Conservation (phyloP, 2,888 invertebrate genomes). For the Anticlea derivata region DNA sequence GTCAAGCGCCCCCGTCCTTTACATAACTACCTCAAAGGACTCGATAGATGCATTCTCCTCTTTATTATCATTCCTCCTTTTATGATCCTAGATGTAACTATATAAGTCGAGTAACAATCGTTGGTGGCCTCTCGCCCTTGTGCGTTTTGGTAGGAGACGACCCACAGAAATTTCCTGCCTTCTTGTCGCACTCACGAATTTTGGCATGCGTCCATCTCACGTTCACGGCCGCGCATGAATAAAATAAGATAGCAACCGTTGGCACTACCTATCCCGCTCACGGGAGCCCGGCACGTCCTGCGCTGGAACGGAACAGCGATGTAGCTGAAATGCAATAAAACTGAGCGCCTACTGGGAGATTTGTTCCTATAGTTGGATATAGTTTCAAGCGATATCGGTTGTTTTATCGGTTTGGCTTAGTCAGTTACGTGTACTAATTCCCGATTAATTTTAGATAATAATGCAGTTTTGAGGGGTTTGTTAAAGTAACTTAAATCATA, state of each 20-base stretch:
- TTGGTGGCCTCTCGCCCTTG: slow-evolving; percentile 62
- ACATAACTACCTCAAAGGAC: slow-evolving; percentile 54
- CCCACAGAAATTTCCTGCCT: slow-evolving; percentile 53
- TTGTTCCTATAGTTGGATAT: slow-evolving; percentile 58
- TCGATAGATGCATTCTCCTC: slow-evolving; percentile 62
- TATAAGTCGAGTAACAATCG: slow-evolving; percentile 66
- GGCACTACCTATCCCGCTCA: slow-evolving; percentile 62
- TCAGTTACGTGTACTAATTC: slow-evolving; percentile 65
- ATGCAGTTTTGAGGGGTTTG: slow-evolving; percentile 33
- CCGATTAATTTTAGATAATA: slow-evolving; percentile 42
- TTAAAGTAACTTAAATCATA: too few relatives aligned
- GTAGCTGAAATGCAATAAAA: slow-evolving; percentile 70
- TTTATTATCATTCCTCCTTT: slow-evolving; percentile 53
- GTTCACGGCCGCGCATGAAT: slow-evolving; percentile 62
- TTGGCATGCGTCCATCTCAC: slow-evolving; percentile 56
- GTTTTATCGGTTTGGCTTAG: slow-evolving; percentile 63
- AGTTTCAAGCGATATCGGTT: slow-evolving; percentile 49
- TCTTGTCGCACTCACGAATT: slow-evolving; percentile 57
- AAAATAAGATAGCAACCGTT: slow-evolving; percentile 67
- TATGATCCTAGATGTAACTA: slow-evolving; percentile 40
- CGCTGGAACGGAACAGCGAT: slow-evolving; percentile 54
- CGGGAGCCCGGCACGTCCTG: slow-evolving; percentile 34
- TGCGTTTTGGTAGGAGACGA: slow-evolving; percentile 66
- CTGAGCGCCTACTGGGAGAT: slow-evolving; percentile 63
- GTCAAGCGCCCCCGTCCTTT: slow-evolving; percentile 37